Base-by-base conservation (phyloP, 2,888 invertebrate genomes). In the Eustalomyia histrio region DNA sequence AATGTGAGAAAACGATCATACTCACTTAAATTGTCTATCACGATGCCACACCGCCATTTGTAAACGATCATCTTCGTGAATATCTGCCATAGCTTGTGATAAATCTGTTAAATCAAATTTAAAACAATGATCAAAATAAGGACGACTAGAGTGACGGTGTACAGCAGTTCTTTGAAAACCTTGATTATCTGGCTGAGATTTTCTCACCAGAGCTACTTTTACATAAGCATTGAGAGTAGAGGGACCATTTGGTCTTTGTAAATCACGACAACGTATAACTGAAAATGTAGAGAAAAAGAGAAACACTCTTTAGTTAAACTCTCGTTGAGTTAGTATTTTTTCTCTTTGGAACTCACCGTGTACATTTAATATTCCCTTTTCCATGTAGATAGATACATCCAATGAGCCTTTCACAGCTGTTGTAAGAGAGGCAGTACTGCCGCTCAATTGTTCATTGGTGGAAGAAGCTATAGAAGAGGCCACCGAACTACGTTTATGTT, bases 1-100 rank as follows among this genome's bases (percentile, higher is more conserved):
- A 2, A n/a, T 12, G 6, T 52, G 10, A 29, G 7, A 65, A 63
- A 61, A 67, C 76, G 88, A 88, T 87, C 88, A 85, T 90, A 90
- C 92, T 93, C 92, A 97, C 97, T 95, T 94, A 89, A 94, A 94
- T 84, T 94, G 94, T 85, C 95, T 94, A 91, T 96, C 95, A 84
- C 97, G 92, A 89, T 96, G 96, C 97, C 97, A 97, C 58, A 96
- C 96, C 57, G 96, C 96, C 85, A 97, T 92, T 85, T 95, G 93
- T 57, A 96, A 92, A 9, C 85, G 89, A 93, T 92, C 83, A 17
- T 84, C 76, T n/a, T 52, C 82, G 18, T 60, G 55, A 1, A 71
- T 24, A 9, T 64, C 67, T 9, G 79, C 58, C 8, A 76, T 18
- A 2, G 63, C 53, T 1, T 68, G 39, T 0, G 24, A 3, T 9